Percentiles rank a stretch among this genome's conserved stretches.
Evolutionary conservation across 2,888 invertebrate genomes (phyloP).

Genomic region (Microdon myrmicae): DNA sequence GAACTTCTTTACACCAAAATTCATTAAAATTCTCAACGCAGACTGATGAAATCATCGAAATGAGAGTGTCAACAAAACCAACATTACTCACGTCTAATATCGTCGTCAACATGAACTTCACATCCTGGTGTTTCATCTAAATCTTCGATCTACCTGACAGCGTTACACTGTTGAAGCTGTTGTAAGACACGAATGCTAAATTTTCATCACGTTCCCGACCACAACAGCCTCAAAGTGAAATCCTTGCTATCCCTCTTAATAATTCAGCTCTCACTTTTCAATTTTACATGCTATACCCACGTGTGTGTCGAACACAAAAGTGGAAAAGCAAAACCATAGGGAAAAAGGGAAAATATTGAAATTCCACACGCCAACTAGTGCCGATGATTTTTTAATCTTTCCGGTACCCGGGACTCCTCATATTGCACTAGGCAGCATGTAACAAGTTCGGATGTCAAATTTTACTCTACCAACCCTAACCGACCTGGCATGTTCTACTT

Average conservation of each 20-base stretch:
- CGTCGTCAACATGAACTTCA: too few relatives aligned
- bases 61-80: too few relatives aligned
- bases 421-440: slow-evolving; percentile 8
- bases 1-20: too few relatives aligned
- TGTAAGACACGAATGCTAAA: too few relatives aligned
- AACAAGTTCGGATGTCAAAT: slow-evolving; percentile 36
- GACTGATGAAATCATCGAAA: too few relatives aligned
- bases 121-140: too few relatives aligned
- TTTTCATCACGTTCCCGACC: slow-evolving; percentile 35
- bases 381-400: slow-evolving; percentile 42
- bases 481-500: slow-evolving; percentile 5
- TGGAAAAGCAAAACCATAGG: too few relatives aligned
- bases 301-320: too few relatives aligned
- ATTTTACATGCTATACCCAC: slow-evolving; percentile 4
- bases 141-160: too few relatives aligned
- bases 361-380: slow-evolving; percentile 42
- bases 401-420: not conserved
- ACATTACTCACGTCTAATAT: too few relatives aligned
- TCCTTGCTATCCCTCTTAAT: slow-evolving; percentile 41
- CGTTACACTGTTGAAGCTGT: too few relatives aligned
- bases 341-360: slow-evolving; percentile 29
- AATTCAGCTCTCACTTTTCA: slow-evolving; percentile 36
- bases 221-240: slow-evolving; percentile 43
- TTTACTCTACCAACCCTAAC: slow-evolving; percentile 18
- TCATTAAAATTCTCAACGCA: too few relatives aligned